A percentile compares a stretch with the other conserved stretches of the same genome.
Evolutionary conservation across 2,888 invertebrate species (phyloP).

Genomic region (Parnassius apollo): DNA sequence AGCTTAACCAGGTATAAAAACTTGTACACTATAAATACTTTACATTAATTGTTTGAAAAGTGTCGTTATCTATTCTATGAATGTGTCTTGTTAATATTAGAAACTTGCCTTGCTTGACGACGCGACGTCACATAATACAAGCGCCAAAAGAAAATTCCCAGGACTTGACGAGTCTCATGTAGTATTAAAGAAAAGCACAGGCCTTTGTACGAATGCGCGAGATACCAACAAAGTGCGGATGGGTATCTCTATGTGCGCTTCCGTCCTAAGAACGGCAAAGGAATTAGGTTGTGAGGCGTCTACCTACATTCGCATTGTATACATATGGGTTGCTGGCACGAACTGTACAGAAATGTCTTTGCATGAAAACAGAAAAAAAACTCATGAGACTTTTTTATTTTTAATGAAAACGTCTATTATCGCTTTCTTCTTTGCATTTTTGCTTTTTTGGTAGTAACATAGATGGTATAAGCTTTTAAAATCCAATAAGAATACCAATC

Average conservation of each 20-base stretch:
- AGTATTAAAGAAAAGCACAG: conserved; percentile 21
- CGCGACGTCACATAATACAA: conserved; percentile 1
- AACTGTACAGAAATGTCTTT: conserved; percentile 11
- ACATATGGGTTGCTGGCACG: background rate
- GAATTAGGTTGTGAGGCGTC: conserved; percentile 22
- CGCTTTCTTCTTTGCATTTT: no score
- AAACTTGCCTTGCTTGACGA: background rate
- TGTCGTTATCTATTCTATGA: background rate
- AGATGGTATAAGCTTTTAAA: no score
- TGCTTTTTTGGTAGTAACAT: no score
- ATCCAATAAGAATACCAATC: no score
- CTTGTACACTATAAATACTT: no score
- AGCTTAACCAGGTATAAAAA: no score
- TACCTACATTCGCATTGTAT: conserved; percentile 8
- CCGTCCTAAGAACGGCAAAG: conserved; percentile 14
- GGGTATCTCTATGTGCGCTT: conserved; percentile 5
- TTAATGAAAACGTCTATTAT: no score
- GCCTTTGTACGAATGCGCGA: conserved; percentile 19
- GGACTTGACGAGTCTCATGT: conserved; percentile 8
- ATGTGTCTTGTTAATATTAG: background rate
- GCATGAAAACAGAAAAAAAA: conserved; percentile 3
- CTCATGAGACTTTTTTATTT: no score
- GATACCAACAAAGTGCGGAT: conserved; percentile 22
- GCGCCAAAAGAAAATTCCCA: conserved; percentile 6
- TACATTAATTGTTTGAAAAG: no score